Percentiles rank a stretch among this genome's conserved stretches.
Evolutionary conservation across 2,888 invertebrate species (phyloP).

Genomic region (Argyresthia goedartella): DNA sequence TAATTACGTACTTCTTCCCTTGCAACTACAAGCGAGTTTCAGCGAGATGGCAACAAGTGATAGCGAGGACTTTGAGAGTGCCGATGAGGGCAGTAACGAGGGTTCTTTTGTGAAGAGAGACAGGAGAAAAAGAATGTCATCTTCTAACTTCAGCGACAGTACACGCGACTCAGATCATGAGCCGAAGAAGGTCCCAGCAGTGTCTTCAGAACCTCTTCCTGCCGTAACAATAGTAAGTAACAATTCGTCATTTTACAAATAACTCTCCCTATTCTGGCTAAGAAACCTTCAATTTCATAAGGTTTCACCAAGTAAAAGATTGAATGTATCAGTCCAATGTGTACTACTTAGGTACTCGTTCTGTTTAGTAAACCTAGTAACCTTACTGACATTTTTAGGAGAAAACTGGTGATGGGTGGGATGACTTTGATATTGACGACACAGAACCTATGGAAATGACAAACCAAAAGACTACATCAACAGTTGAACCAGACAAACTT

Average conservation of each 20-base stretch:
- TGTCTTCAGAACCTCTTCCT: too few species aligned
- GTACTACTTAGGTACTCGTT: background rate
- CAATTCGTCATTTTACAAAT: too few species aligned
- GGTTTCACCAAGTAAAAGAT: conserved; percentile 9
- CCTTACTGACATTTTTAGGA: conserved; percentile 5
- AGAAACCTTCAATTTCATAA: conserved; percentile 12
- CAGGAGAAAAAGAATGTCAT: conserved; percentile 44
- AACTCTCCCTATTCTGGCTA: conserved; percentile 9
- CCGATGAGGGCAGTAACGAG: conserved; percentile 75
- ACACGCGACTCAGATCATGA: conserved; percentile 33
- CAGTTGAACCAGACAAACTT: conserved; percentile 4
- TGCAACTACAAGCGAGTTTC: too few species aligned
- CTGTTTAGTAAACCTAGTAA: background rate
- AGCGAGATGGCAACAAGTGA: conserved; percentile 76
- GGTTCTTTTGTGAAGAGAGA: conserved; percentile 40
- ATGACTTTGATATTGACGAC: conserved; percentile 59
- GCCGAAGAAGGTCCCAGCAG: conserved; percentile 11
- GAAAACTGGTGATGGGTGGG: conserved; percentile 52
- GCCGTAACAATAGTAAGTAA: too few species aligned
- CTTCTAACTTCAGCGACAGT: conserved; percentile 53
- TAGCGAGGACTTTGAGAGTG: conserved; percentile 83
- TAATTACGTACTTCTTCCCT: too few species aligned
- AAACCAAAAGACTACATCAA: conserved; percentile 4
- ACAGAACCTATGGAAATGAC: conserved; percentile 20
- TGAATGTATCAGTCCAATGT: conserved; percentile 7